A percentile compares a stretch with the other conserved stretches of the same genome.
Conservation (phyloP, 2,113 vertebrate species). For the Corydoras sp. region DNA sequence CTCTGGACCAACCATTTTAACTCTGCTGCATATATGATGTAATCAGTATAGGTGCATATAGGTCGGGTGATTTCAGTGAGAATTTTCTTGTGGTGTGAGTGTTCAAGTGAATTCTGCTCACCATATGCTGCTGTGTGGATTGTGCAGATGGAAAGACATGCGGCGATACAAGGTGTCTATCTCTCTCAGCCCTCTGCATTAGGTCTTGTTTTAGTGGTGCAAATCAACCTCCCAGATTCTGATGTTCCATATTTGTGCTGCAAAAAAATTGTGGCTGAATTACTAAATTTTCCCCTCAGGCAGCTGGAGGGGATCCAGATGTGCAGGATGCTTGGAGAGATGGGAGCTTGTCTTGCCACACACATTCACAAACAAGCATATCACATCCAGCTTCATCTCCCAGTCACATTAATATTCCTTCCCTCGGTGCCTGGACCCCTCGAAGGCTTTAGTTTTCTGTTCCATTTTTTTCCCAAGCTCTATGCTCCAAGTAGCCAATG, state of each 20-base stretch:
- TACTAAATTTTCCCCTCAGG: constrained; percentile 41
- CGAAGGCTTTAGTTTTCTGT: neutral
- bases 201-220: constrained; percentile 21
- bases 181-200: neutral
- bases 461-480: constrained; percentile 11
- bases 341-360: neutral
- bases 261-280: constrained; percentile 15
- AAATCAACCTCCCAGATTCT: constrained; percentile 31
- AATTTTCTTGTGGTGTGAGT: neutral
- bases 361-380: neutral
- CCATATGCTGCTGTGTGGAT: constrained; percentile 2
- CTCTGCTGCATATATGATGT: constrained; percentile 2
- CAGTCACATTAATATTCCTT: constrained; percentile 30
- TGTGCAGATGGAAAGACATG: neutral
- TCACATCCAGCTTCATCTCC: constrained; percentile 1
- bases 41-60: neutral
- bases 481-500: constrained; percentile 21
- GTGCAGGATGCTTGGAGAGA: constrained; percentile 41
- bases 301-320: constrained; percentile 59
- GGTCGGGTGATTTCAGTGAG: neutral
- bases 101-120: neutral
- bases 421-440: constrained; percentile 5
- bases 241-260: constrained; percentile 39
- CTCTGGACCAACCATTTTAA: neutral
- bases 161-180: neutral